Base-by-base conservation (phyloP, 2,797 vertebrate genomes). In the Eupleurogrammus muticus region DNA sequence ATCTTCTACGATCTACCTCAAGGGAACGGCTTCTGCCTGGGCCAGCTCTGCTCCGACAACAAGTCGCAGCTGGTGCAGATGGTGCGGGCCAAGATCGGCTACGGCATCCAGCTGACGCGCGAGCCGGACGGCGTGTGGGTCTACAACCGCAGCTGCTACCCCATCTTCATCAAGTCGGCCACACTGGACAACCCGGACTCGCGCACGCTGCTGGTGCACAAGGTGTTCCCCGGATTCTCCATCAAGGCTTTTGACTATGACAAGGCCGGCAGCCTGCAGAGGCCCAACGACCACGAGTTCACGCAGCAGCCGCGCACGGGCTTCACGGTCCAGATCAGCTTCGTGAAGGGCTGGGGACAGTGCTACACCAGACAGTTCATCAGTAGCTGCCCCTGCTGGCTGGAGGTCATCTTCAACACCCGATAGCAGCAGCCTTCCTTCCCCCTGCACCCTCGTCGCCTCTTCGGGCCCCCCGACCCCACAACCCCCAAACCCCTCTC, bases 1-100 rank as follows among this genome's bases (percentile, higher is more conserved):
- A 98, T 99, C 93, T 99, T 99, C 94, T 99, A 99, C 54, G 98
- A 99, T 96, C 97, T 99, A 98, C 98, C 98, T 99, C 98, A 99
- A 93, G 98, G 98, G 95, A 99, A 97, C 52, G 98, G 98, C 93
- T 98, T 99, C 93, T 99, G 97, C 92, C 95, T 99, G 71, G 97
- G 98, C 90, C 97, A 98, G 93, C 96, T 99, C 84, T 96, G 94
- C 91, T 98, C 97, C 1, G 97, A 97, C 92, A 98, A 97, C 94
- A 98, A 96, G 91, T 97, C 96, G 92, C 97, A 96, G 68, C 94
- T 99, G 90, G 97, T 98, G 90, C 96, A 98, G 92, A 98, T 97
- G 91, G 97, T 98, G 66, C 96, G 97, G 73, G 95, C 96, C 93
- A 99, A 97, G 84, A 99, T 99, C 1, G 98, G 98, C 91, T 97